These are phyloP conservation scores for Halictus quadricinctus DNA, from an alignment of 2,888 invertebrate species.

Conservation along the genomic window DNA sequence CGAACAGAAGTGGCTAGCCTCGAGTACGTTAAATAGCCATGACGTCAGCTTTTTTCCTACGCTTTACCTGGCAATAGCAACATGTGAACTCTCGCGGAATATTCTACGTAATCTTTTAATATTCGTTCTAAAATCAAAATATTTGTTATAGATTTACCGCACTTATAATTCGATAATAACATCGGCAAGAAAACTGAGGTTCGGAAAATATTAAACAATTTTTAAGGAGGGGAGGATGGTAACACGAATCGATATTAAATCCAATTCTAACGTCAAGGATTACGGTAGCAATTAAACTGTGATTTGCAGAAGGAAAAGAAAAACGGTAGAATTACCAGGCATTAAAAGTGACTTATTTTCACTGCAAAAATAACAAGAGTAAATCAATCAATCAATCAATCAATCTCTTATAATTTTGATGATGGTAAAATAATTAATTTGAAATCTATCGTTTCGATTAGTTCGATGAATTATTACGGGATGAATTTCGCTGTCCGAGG, in stretches of 20 bases:
- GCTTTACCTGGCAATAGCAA: neutral
- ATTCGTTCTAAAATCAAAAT: neutral
- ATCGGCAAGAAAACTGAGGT: neutral
- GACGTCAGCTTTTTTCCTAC: slow-evolving; percentile 10
- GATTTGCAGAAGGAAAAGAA: too few relatives aligned
- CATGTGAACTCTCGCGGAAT: neutral
- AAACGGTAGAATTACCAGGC: too few relatives aligned
- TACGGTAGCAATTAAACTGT: neutral
- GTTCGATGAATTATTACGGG: neutral
- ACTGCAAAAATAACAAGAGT: too few relatives aligned
- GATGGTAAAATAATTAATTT: too few relatives aligned
- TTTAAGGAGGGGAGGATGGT: neutral
- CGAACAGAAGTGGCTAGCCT: slow-evolving; percentile 21
- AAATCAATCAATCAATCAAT: too few relatives aligned
- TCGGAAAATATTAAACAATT: neutral
- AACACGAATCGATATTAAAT: neutral
- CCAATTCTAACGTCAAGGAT: neutral
- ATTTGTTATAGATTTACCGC: neutral
- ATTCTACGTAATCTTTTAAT: neutral
- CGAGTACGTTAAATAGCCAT: slow-evolving; percentile 30
- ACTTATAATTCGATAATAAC: neutral
- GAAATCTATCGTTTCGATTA: neutral
- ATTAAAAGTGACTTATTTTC: too few relatives aligned
- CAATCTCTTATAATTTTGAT: too few relatives aligned
- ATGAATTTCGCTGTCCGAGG: neutral